Conservation (phyloP, 2,113 vertebrate genomes). For the Pyxicephalus adspersus region DNA sequence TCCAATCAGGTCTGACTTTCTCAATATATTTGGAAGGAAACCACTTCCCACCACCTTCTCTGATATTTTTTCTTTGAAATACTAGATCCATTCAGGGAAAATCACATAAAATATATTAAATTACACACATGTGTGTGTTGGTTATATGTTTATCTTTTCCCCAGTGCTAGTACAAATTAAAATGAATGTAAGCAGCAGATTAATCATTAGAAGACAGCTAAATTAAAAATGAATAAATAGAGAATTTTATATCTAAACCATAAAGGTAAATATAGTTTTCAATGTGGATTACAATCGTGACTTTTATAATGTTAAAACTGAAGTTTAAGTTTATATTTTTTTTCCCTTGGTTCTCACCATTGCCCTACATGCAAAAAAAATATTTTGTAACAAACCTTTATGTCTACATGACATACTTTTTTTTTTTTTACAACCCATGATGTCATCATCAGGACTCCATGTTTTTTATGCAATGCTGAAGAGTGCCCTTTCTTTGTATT, state of each 20-base stretch:
- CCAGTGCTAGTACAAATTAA: not conserved
- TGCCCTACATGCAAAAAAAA: too few relatives aligned
- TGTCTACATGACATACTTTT: too few relatives aligned
- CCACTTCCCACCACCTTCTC: conserved; percentile 24
- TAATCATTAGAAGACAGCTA: not conserved
- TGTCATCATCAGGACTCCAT: too few relatives aligned
- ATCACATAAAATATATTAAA: conserved; percentile 34
- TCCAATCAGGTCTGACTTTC: conserved; percentile 36
- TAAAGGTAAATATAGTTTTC: not conserved
- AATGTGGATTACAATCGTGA: too few relatives aligned
- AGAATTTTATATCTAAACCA: not conserved
- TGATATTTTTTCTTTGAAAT: conserved; percentile 27
- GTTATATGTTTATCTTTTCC: conserved; percentile 24
- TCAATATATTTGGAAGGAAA: conserved; percentile 43
- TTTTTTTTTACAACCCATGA: too few relatives aligned
- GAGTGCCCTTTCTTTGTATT: too few relatives aligned
- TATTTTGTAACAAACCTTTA: too few relatives aligned
- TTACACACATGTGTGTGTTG: conserved; percentile 7
- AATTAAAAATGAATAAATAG: not conserved
- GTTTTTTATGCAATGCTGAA: too few relatives aligned
- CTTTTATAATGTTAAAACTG: too few relatives aligned
- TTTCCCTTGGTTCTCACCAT: too few relatives aligned
- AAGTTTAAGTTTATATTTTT: too few relatives aligned
- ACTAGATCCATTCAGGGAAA: not conserved
- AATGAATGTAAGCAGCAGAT: not conserved